Conservation (phyloP, 2,888 invertebrate genomes). For the Ennomos quercinarius region DNA sequence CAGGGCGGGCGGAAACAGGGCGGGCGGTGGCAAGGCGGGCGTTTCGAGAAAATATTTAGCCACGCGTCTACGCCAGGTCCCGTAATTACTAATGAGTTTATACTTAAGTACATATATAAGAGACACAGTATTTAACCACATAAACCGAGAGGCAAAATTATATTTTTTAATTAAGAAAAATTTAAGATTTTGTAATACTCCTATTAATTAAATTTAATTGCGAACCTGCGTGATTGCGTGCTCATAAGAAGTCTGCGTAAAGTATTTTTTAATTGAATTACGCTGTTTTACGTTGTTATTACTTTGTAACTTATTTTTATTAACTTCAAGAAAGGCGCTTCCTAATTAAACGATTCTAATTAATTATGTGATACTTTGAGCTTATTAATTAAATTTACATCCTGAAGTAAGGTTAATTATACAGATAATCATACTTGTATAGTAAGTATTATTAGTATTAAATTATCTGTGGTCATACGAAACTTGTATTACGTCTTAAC, state of each 20-base stretch:
- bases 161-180: conserved; percentile 48
- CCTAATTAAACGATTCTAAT: too few relatives aligned
- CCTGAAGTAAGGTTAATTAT: too few relatives aligned
- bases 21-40: conserved; percentile 42
- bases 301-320: conserved; percentile 2
- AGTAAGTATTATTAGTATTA: too few relatives aligned
- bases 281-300: conserved; percentile 13
- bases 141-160: conserved; percentile 41
- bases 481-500: too few relatives aligned
- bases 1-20: conserved; percentile 41
- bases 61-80: conserved; percentile 73
- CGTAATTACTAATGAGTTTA: conserved; percentile 82
- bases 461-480: too few relatives aligned
- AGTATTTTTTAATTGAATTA: conserved; percentile 8
- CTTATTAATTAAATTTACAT: too few relatives aligned
- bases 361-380: too few relatives aligned
- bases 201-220: conserved; percentile 42
- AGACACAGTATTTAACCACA: conserved; percentile 43
- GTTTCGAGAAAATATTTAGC: conserved; percentile 79
- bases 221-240: conserved; percentile 37
- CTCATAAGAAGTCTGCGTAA: conserved; percentile 24
- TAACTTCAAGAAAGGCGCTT: too few relatives aligned
- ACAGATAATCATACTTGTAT: too few relatives aligned
- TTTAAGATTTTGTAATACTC: conserved; percentile 37
- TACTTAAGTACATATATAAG: conserved; percentile 55